Percentiles rank a stretch among this genome's conserved stretches.
phyloP scores from a whole-genome alignment of 35 echinoderm and acorn worm species.

The Patiria miniata region DNA sequence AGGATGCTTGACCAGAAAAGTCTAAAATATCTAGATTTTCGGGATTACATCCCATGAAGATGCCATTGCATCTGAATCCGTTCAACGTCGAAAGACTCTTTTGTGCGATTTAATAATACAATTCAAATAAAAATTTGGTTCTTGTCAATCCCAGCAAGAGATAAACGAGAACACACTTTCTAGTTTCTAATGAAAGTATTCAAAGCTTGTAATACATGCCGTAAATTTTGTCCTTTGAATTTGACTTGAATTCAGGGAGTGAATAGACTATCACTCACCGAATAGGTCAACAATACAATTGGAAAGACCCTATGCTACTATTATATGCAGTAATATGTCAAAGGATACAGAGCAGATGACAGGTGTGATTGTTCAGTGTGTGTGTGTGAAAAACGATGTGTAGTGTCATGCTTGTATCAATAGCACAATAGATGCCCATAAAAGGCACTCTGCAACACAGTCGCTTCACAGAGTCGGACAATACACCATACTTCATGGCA shows the following conservation, averaged over 20 bases:
- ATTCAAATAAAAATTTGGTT: too few relatives aligned
- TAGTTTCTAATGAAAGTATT: too few relatives aligned
- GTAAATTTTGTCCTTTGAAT: not conserved
- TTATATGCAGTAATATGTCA: not conserved
- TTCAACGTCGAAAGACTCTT: too few relatives aligned
- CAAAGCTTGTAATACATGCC: not conserved
- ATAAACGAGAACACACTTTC: too few relatives aligned
- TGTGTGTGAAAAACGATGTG: slow-evolving; percentile 23
- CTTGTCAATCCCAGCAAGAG: too few relatives aligned
- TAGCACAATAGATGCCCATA: not conserved
- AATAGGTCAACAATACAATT: not conserved
- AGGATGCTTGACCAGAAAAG: too few relatives aligned
- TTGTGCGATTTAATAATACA: too few relatives aligned
- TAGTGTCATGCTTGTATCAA: not conserved
- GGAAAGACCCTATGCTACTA: not conserved
- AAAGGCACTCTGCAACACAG: not conserved
- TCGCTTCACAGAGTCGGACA: not conserved
- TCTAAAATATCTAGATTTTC: too few relatives aligned
- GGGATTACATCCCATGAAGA: too few relatives aligned
- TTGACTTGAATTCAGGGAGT: not conserved
- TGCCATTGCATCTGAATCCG: too few relatives aligned
- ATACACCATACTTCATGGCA: not conserved
- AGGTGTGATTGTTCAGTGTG: not conserved
- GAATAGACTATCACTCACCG: not conserved
- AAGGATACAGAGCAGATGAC: slow-evolving; percentile 4